Evolutionary conservation across 2,797 vertebrate species (phyloP).

Genomic region (Allobates femoralis): DNA sequence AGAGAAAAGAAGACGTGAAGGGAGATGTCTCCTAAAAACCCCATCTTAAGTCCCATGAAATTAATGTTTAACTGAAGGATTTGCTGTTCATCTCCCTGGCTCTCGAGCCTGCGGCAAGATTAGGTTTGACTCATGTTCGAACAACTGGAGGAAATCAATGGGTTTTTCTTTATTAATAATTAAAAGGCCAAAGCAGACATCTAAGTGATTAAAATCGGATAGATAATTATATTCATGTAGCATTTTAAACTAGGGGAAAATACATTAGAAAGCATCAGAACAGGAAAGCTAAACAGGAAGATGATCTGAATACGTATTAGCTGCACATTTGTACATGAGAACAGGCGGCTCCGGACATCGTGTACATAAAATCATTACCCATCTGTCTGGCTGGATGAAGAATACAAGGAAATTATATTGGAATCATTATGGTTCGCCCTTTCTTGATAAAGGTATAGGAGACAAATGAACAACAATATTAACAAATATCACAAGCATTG

Average conservation of each 20-base stretch:
- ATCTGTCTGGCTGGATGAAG: slow-evolving; percentile 44
- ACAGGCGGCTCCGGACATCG: background rate
- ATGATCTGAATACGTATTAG: slow-evolving; percentile 35
- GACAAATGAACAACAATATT: background rate
- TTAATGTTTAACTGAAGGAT: slow-evolving; percentile 82
- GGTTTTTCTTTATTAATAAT: slow-evolving; percentile 87
- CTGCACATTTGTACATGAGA: slow-evolving; percentile 44
- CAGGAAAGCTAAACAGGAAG: slow-evolving; percentile 45
- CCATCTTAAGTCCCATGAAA: slow-evolving; percentile 78
- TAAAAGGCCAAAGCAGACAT: slow-evolving; percentile 80
- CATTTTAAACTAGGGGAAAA: slow-evolving; percentile 56
- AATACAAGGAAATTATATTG: slow-evolving; percentile 1
- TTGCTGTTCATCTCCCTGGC: slow-evolving; percentile 76
- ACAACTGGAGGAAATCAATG: slow-evolving; percentile 88
- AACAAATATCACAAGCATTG: background rate
- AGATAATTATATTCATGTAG: slow-evolving; percentile 65
- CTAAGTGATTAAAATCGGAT: slow-evolving; percentile 75
- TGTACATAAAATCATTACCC: slow-evolving; percentile 56
- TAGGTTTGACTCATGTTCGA: slow-evolving; percentile 79
- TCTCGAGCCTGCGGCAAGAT: slow-evolving; percentile 77
- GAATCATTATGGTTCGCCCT: background rate
- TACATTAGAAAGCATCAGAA: slow-evolving; percentile 52
- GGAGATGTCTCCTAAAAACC: slow-evolving; percentile 67
- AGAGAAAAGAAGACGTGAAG: slow-evolving; percentile 67
- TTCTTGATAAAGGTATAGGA: background rate